Evolutionary conservation across 2,888 invertebrate genomes (phyloP), one percentile per base, ranked within the genome.

Genomic region (Lepas anatifera): DNA sequence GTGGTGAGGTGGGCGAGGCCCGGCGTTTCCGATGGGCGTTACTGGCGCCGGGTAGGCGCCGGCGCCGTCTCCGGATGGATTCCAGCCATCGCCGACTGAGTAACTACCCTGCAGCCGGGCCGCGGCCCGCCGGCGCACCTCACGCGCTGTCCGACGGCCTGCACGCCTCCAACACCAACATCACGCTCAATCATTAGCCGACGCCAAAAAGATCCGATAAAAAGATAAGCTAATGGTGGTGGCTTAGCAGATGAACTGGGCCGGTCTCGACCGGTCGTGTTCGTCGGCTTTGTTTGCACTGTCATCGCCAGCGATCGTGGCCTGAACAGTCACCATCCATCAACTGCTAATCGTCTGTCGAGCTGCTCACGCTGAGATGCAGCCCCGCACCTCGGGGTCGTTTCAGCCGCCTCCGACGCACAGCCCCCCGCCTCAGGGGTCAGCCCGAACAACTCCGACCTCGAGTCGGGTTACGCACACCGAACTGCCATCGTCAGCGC

Each of bases 151-250:
- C 25, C n/a, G 58, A 22, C 58, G 32, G 35, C 7, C 58, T 35
- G 35, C 35, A 22, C 35, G 35, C 22, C 35, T 32, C 32, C 58
- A 35, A 35, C 58, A 58, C 58, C 11, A 18, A 35, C 18, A 58
- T 58, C 58, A 58, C 58, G 58, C 58, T 58, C 58, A 58, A 58
- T 58, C 58, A 58, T 58, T 58, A 58, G 58, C 52, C 58, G 58
- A 32, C 58, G 22, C 32, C 32, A 58, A 58, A 58, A 58, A 58
- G 58, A 58, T 58, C 58, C 58, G 58, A 58, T 58, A 58, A 58
- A 58, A 58, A 58, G 58, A 58, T 58, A 35, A 58, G 58, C 58
- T 58, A 58, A 58, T 58, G 58, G 58, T 35, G 32, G 32, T 32
- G 35, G 35, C 32, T 58, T 32, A 35, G 58, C 58, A 58, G 35